Conservation (phyloP, 2,113 vertebrate genomes). For the Caretta caretta region DNA sequence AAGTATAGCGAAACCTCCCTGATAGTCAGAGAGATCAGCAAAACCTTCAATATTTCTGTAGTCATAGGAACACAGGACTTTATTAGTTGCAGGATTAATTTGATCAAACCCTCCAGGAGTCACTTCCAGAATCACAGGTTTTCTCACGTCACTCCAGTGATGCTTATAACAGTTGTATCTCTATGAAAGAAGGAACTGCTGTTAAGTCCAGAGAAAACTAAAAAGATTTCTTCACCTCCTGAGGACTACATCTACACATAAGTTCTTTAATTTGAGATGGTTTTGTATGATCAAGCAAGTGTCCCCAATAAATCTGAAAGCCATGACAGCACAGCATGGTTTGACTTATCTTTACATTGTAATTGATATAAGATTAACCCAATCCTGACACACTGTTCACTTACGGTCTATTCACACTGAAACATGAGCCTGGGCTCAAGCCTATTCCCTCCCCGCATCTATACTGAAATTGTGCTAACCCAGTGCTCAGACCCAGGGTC, state of each 20-base stretch:
- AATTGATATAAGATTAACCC: too few species aligned
- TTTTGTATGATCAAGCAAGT: not conserved
- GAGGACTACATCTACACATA: not conserved
- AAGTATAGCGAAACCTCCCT: conserved; percentile 96
- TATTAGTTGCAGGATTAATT: conserved; percentile 93
- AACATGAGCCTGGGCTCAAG: not conserved
- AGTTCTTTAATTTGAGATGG: not conserved
- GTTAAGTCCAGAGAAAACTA: not conserved
- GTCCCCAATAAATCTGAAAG: too few species aligned
- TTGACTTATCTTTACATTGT: too few species aligned
- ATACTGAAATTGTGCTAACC: not conserved
- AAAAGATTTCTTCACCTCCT: not conserved
- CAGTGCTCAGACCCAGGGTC: not conserved
- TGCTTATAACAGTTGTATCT: conserved; percentile 99
- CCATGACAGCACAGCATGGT: too few species aligned
- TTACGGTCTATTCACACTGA: not conserved
- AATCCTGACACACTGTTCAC: too few species aligned
- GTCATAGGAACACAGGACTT: conserved; percentile 97
- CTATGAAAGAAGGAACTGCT: conserved; percentile 71
- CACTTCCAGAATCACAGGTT: conserved; percentile 92
- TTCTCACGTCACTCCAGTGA: conserved; percentile 95
- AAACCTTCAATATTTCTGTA: conserved; percentile 99
- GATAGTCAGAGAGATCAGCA: conserved; percentile 93
- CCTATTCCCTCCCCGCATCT: not conserved
- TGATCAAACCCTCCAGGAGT: conserved; percentile 98